Evolutionary conservation across 2,113 vertebrate genomes (phyloP).

Genomic region (Pontoporia blainvillei): DNA sequence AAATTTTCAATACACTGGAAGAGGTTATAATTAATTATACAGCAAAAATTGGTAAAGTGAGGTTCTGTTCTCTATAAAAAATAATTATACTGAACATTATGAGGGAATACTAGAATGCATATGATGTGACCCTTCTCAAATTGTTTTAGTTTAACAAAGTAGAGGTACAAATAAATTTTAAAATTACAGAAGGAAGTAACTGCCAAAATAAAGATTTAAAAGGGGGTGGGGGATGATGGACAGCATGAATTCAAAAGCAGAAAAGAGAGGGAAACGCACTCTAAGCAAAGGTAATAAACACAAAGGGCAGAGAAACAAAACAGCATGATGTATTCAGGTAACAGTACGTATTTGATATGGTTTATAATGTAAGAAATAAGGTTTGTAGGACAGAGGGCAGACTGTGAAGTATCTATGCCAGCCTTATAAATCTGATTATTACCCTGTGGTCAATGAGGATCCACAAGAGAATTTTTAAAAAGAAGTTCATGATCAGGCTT

Average conservation of each 20-base stretch:
- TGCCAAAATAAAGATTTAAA: neutral
- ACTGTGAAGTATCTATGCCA: neutral
- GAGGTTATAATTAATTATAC: neutral
- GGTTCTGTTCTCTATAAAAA: neutral
- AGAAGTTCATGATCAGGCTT: neutral
- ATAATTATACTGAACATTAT: neutral
- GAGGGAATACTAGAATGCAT: neutral
- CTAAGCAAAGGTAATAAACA: neutral
- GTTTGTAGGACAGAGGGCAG: neutral
- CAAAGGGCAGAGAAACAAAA: neutral
- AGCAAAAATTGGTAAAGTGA: neutral
- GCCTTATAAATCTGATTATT: neutral
- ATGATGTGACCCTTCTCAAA: neutral
- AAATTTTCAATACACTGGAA: neutral
- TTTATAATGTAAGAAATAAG: neutral
- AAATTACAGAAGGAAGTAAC: neutral
- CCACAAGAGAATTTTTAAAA: neutral
- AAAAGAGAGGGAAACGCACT: neutral
- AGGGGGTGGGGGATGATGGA: no score
- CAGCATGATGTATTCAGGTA: neutral
- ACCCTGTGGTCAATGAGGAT: neutral
- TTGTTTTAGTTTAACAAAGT: constrained; percentile 5
- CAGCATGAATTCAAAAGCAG: neutral
- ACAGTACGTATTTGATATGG: neutral
- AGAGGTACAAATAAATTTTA: neutral